Conservation (phyloP, 2,888 invertebrate species). For the Neelides folsomi region DNA sequence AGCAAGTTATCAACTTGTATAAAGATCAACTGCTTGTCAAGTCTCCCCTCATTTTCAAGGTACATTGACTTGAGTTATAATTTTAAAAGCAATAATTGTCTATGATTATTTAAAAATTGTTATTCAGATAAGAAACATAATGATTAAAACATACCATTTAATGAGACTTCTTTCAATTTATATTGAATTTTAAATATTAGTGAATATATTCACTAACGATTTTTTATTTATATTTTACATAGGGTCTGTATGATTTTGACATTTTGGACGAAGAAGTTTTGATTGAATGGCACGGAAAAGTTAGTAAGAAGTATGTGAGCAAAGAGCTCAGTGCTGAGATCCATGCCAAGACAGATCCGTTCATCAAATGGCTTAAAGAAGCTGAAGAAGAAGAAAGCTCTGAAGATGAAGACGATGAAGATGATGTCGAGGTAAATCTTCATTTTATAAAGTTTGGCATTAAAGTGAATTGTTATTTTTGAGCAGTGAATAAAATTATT, state of each 20-base stretch:
- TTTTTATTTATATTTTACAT: constrained; percentile 34
- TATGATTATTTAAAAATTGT: constrained; percentile 20
- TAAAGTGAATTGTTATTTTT: background rate
- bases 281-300: constrained; percentile 90
- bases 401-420: constrained; percentile 58
- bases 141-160: constrained; percentile 29
- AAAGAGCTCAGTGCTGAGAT: constrained; percentile 85
- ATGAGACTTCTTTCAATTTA: constrained; percentile 17
- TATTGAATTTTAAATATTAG: background rate
- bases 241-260: constrained; percentile 85
- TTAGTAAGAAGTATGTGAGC: constrained; percentile 83
- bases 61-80: too few species aligned
- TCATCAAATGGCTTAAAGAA: constrained; percentile 92
- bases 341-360: constrained; percentile 78
- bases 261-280: constrained; percentile 87
- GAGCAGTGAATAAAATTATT: background rate
- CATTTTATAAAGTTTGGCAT: background rate
- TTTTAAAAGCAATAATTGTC: constrained; percentile 9
- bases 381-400: constrained; percentile 86
- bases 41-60: constrained; percentile 75
- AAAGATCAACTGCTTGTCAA: constrained; percentile 66
- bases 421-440: constrained; percentile 52
- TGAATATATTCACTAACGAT: background rate
- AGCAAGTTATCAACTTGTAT: constrained; percentile 76
- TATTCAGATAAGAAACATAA: constrained; percentile 30